Conservation (phyloP, 2,888 invertebrate species). For the Sialis lutaria region DNA sequence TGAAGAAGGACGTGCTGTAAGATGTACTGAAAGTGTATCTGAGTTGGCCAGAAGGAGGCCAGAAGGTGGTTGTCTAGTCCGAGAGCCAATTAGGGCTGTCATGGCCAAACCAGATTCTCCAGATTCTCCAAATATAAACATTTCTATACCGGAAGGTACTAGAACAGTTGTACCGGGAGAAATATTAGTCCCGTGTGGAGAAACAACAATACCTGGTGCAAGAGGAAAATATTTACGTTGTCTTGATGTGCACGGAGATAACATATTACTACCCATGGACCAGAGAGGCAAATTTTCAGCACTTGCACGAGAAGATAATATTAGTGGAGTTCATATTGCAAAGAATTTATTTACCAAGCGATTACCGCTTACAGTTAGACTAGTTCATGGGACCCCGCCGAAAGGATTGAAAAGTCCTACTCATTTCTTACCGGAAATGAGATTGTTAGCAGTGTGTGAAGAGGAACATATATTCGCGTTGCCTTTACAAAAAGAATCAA, state of each 20-base stretch:
- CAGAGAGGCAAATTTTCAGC: constrained; percentile 85
- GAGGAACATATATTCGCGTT: constrained; percentile 74
- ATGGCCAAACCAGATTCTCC: constrained; percentile 37
- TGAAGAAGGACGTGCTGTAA: constrained; percentile 81
- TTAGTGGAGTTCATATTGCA: constrained; percentile 86
- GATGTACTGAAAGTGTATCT: constrained; percentile 74
- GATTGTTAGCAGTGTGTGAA: constrained; percentile 69
- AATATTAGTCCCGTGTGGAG: constrained; percentile 61
- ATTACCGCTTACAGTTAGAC: constrained; percentile 78
- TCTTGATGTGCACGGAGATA: constrained; percentile 69
- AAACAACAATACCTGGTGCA: constrained; percentile 43
- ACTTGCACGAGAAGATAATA: constrained; percentile 81
- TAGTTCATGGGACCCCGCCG: constrained; percentile 81
- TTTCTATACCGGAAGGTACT: constrained; percentile 37
- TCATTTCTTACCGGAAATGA: constrained; percentile 70
- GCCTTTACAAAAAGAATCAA: constrained; percentile 64
- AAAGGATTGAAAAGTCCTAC: constrained; percentile 64
- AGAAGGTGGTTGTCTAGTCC: constrained; percentile 58
- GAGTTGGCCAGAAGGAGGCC: constrained; percentile 63
- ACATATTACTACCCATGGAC: constrained; percentile 65
- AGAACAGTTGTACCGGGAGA: constrained; percentile 69
- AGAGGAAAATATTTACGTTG: constrained; percentile 75
- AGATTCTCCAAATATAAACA: constrained; percentile 18
- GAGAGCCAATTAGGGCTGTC: constrained; percentile 58
- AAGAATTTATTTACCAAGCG: constrained; percentile 76